Base-by-base conservation (phyloP, 2,113 vertebrate genomes). In the Entelurus aequoreus region DNA sequence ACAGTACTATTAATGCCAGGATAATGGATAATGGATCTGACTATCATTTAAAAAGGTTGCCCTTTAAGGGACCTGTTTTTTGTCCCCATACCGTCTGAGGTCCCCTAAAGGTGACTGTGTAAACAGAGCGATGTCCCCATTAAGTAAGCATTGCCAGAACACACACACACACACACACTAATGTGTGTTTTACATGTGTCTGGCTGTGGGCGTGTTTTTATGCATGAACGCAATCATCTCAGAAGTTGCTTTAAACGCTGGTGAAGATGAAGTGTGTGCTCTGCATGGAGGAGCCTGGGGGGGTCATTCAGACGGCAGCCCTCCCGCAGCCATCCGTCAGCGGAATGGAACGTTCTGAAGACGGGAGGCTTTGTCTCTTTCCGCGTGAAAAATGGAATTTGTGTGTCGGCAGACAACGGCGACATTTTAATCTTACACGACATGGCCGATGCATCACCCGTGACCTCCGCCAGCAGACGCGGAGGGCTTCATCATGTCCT, bases 271-370 rank as follows among this genome's bases (percentile, higher is more conserved):
- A 75, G 69, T 66, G 55, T 65, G 71, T 60, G 54, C 71, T 78
- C 60, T 62, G 68, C 71, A 72, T 74, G 76, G 77, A 60, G 74
- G 77, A 60, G 84, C 71, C 81, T 44, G 55, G 72, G 76, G 79
- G 77, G 71, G 63, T 28, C 69, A 72, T 84, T 71, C 72, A 76
- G 71, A 79, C 51, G 42, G 69, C 64, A 55, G 60, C 38, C 21
- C 58, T 63, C 63, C 65, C 16, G 36, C 65, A 14, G 65, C 51
- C 11, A 77, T 83, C 69, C 48, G 79, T 82, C 75, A 77, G 37
- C 36, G 63, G 74, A 78, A 85, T 81, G 61, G 66, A 13, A 54
- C 76, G 62, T 67, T 79, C 28, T 76, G 67, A 69, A 65, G 55
- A 68, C 4, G 5, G 50, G 19, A 14, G 55, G 60, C 36, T 28